These are phyloP conservation scores for Cotesia chilonis DNA, from an alignment of 1,140 invertebrate genomes.

Conservation along the genomic window DNA sequence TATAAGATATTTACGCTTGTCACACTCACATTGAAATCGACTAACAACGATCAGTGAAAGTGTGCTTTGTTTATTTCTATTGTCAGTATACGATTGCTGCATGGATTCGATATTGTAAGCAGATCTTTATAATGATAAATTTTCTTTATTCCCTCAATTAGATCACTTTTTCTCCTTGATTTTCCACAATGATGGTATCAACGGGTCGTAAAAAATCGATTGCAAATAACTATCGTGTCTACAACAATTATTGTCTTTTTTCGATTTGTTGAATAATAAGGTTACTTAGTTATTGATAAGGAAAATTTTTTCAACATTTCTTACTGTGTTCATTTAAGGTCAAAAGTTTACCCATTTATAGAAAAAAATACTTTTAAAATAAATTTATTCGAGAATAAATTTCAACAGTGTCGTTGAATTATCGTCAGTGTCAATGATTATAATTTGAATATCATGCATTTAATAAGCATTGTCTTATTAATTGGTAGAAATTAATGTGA, in stretches of 20 bases:
- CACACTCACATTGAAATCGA: conserved; percentile 3
- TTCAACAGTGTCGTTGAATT: conserved; percentile 4
- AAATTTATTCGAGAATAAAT: conserved; percentile 18
- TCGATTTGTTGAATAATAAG: too few species aligned
- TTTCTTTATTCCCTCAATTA: background rate
- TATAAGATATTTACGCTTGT: conserved; percentile 16
- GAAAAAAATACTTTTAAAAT: conserved; percentile 4
- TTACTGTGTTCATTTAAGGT: too few species aligned
- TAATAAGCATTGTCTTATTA: background rate
- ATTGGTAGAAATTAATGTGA: conserved; percentile 12
- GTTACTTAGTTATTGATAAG: too few species aligned
- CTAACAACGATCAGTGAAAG: conserved; percentile 32
- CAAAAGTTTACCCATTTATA: conserved; percentile 4
- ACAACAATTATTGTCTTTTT: too few species aligned
- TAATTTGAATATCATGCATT: conserved; percentile 34
- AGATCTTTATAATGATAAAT: background rate
- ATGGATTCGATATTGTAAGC: background rate
- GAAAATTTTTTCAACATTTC: too few species aligned
- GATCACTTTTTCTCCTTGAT: too few species aligned
- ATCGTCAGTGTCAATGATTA: conserved; percentile 30
- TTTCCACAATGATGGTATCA: too few species aligned
- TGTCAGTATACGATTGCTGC: background rate
- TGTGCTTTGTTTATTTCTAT: conserved; percentile 1
- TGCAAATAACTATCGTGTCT: too few species aligned
- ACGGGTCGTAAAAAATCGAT: too few species aligned